These are phyloP conservation scores for Ceratina japonica DNA, from an alignment of 1,140 invertebrate species.

Conservation along the genomic window DNA sequence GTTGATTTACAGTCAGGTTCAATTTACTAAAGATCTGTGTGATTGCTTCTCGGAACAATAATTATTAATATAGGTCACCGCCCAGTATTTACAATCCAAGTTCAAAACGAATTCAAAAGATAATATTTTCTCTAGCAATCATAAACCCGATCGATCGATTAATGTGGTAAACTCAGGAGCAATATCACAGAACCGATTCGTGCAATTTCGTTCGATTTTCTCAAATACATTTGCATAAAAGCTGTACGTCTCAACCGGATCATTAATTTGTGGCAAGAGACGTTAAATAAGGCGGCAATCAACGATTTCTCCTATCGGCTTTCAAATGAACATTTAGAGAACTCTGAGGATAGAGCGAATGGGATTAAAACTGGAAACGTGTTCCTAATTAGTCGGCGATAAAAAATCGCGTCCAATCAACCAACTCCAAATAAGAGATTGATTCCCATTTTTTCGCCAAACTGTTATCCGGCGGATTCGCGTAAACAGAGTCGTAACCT, in stretches of 20 bases:
- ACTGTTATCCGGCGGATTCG: background rate
- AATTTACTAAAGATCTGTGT: background rate
- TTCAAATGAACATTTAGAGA: background rate
- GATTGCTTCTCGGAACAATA: background rate
- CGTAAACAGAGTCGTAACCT: constrained; percentile 23
- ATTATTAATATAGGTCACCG: constrained; percentile 4
- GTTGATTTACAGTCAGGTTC: background rate
- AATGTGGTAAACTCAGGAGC: too few relatives aligned
- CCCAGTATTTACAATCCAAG: too few relatives aligned
- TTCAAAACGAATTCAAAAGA: too few relatives aligned
- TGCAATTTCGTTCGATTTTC: too few relatives aligned
- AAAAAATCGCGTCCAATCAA: constrained; percentile 41
- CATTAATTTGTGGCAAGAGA: too few relatives aligned
- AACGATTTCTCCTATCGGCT: too few relatives aligned
- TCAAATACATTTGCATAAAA: too few relatives aligned
- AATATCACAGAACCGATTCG: too few relatives aligned
- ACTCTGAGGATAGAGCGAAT: background rate
- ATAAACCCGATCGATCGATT: too few relatives aligned
- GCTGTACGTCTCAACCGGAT: too few relatives aligned
- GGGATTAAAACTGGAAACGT: constrained; percentile 37
- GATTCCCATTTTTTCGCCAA: background rate
- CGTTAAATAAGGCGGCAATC: too few relatives aligned
- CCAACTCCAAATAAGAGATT: background rate
- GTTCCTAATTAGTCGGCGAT: constrained; percentile 57
- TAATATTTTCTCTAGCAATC: too few relatives aligned